Evolutionary conservation across 2,888 invertebrate genomes (phyloP), one percentile per base, ranked within the genome.

Genomic region (Caenorhabditis auriculariae): DNA sequence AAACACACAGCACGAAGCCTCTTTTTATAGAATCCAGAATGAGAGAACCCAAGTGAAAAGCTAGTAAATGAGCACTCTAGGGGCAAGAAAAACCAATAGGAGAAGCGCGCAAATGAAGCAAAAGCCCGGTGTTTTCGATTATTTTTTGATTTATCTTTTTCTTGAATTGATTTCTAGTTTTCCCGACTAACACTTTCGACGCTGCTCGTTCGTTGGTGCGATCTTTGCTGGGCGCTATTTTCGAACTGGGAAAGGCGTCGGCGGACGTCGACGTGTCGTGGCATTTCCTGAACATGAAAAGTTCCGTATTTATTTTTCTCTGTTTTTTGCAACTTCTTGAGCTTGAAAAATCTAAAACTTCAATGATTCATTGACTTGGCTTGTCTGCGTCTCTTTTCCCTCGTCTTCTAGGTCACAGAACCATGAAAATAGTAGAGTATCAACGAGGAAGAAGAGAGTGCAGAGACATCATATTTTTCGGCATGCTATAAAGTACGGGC

Each of bases 221-320:
- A 32, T n/a, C n/a, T n/a, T n/a, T n/a, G n/a, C 37, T 69, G 69
- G 26, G 66, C 64, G 17, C 66, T 63, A 27, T 65, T 67, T 49
- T 77, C 77, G 43, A 77, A 76, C n/a, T 73, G 66, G 23, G 66
- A 62, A 3, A 77, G 54, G 19, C 78, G 39, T 17, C 74, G 44
- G 17, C 72, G 66, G 6, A 79, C 76, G 54, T 79, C 78, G 0
- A 79, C 69, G 29, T 75, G 65, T 26, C 69, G 46, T 9, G 76
- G 76, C 43, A 67, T 55, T 26, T 70, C 70, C 54, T 59, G 35
- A 12, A 52, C 43, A 15, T n/a, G n/a, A n/a, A n/a, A n/a, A n/a
- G n/a, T n/a, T n/a, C n/a, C n/a, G n/a, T n/a, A n/a, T n/a, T n/a
- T n/a, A n/a, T n/a, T n/a, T n/a, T n/a, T n/a, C n/a, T n/a, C n/a